Conservation (phyloP, 2,113 vertebrate species). For the Forbesichthys agassizii region DNA sequence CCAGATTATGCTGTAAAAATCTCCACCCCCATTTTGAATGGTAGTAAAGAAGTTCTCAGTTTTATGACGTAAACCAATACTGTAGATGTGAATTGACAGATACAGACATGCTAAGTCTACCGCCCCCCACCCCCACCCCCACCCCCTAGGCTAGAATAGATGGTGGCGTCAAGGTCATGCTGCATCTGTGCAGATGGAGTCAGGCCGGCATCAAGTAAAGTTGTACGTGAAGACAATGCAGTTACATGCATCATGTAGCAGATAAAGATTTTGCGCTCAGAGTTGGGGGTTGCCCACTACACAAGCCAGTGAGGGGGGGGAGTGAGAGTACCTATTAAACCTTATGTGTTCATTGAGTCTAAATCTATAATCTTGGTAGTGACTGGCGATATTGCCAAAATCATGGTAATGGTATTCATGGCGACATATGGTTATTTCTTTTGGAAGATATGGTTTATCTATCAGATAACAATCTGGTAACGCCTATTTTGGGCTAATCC, state of each 20-base stretch:
- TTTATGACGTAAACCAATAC: constrained; percentile 44
- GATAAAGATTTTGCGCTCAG: constrained; percentile 86
- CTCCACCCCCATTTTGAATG: constrained; percentile 3
- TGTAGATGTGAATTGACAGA: constrained; percentile 53
- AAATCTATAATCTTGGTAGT: constrained; percentile 23
- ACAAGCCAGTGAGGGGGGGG: constrained; percentile 23
- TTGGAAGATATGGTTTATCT: too few relatives aligned
- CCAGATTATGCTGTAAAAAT: background rate
- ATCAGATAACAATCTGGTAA: too few relatives aligned
- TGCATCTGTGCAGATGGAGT: constrained; percentile 86
- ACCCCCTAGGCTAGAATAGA: constrained; percentile 85
- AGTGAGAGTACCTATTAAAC: constrained; percentile 16
- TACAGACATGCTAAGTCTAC: constrained; percentile 27
- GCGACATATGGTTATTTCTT: too few relatives aligned
- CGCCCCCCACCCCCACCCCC: constrained; percentile 67
- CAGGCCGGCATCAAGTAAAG: constrained; percentile 80
- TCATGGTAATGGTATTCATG: too few relatives aligned
- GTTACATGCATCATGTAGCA: constrained; percentile 98
- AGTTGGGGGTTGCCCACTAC: constrained; percentile 19
- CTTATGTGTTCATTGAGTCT: constrained; percentile 15
- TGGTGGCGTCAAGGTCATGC: constrained; percentile 95
- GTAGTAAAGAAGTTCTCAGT: constrained; percentile 19
- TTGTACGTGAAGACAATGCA: constrained; percentile 90
- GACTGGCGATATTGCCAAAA: too few relatives aligned
- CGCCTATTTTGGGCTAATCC: too few relatives aligned